phyloP scores from a whole-genome alignment of 2,113 vertebrate genomes.

The Melospiza melodia region DNA sequence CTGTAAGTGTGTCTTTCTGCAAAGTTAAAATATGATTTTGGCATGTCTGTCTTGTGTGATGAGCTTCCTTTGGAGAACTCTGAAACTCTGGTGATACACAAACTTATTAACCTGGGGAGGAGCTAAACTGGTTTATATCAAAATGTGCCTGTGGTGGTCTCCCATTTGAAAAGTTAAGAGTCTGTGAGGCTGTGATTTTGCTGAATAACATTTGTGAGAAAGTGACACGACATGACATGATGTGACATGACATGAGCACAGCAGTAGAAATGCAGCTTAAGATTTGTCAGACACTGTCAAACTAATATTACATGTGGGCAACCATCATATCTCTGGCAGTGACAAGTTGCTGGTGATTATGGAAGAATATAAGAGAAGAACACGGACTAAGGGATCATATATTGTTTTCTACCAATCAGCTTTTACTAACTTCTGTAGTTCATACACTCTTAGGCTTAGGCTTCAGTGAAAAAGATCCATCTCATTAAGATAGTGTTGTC shows the following conservation, averaged over 20 bases:
- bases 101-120: background rate
- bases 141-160: background rate
- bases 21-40: background rate
- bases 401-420: background rate
- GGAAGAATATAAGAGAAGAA: background rate
- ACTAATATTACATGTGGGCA: background rate
- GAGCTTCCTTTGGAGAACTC: background rate
- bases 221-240: background rate
- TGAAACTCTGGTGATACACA: background rate
- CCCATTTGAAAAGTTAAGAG: background rate
- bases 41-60: background rate
- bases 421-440: background rate
- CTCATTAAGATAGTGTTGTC: background rate
- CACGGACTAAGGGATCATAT: background rate
- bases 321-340: background rate
- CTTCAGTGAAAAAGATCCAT: accelerated
- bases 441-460: background rate
- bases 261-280: background rate
- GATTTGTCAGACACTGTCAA: background rate
- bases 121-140: background rate
- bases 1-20: background rate
- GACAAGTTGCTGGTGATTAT: background rate
- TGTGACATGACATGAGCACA: background rate
- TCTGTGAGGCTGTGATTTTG: background rate
- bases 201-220: background rate